Base-by-base conservation (phyloP, 2,113 vertebrate genomes). In the Castor canadensis region DNA sequence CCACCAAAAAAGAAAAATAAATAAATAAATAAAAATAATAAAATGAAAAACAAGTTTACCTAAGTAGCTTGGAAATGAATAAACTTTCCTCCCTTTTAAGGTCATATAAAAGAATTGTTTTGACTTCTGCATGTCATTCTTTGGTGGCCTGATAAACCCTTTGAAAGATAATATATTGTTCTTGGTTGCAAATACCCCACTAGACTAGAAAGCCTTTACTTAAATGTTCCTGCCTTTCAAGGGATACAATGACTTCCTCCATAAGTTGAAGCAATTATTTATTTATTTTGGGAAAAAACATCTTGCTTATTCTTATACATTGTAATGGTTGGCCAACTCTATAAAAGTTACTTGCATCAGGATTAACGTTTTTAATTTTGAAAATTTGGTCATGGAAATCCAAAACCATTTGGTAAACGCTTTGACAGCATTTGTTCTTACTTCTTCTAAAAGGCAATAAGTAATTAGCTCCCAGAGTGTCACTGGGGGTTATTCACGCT, bases 31-130 rank as follows among this genome's bases (percentile, higher is more conserved):
- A 40, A 32, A 13, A 76, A 47, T 91, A 58, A 62, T 92, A 82
- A 72, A 72, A 95, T 85, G 69, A 96, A 89, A 89, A 92, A 75
- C 75, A 90, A 77, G 45, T n/a, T 32, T 80, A 87, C 79, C 38
- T 62, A 79, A 88, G 52, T 75, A 77, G 45, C 45, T 79, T 77
- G 56, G 64, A 77, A 73, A 17, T 52, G 43, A 95, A 5, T 77
- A 54, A 90, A 67, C 73, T 60, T 77, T 82, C 43, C 64, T 91
- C 26, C 49, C 56, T 89, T 92, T 84, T 80, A 89, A 76, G 66
- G 77, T 54, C 89, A 56, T 38, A 66, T 1, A 40, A 85, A 87
- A 81, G 62, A 28, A 73, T 60, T 79, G 58, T 87, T 89, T 89
- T 75, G 60, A 66, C 62, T 93, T 93, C 77, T 84, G 40, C 35